Evolutionary conservation across 2,113 vertebrate genomes (phyloP), one percentile per base, ranked within the genome.

Genomic region (Lutjanus erythropterus): DNA sequence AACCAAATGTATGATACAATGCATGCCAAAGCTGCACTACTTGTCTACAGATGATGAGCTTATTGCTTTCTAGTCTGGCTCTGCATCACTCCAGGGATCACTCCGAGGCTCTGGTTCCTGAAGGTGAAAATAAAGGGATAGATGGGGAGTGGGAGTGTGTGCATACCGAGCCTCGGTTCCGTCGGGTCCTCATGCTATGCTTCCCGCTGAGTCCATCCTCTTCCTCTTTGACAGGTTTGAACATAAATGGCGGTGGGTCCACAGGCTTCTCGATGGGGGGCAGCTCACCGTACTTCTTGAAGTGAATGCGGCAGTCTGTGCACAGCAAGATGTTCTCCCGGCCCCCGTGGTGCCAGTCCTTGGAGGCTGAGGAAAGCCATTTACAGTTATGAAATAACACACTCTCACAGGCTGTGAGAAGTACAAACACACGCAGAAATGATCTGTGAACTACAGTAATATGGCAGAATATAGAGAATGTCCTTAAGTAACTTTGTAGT

Each of bases 141-240:
- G 73, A 73, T 41, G 31, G 41, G 16, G 55, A 29, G 31, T 1
- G n/a, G 2, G 21, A 50, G 39, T 39, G 35, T 19, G 27, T 14
- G 15, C 96, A 33, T 93, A 99, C 98, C 96, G 97, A 97, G 96
- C 97, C 98, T 86, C 98, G 95, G 95, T 97, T 99, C 90, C 98
- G 95, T 94, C 98, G 90, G 44, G 98, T 99, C 97, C 97, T 99
- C 98, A 99, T 99, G 96, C 97, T 99, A 97, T 99, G 98, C 91
- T 99, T 99, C 91, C 98, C 98, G 31, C 97, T 96, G 89, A 98
- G 97, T 86, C 97, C 97, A 96, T 99, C 98, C 18, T 99, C 98
- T 91, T 99, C 98, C 95, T 99, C 98, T 95, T 98, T 99, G 95
- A 99, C 98, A 14, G 98, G 98, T 93, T 99, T 99, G 94, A 99